These are phyloP conservation scores for Glossophaga mutica DNA, from an alignment of 2,797 vertebrate species.

Conservation along the genomic window DNA sequence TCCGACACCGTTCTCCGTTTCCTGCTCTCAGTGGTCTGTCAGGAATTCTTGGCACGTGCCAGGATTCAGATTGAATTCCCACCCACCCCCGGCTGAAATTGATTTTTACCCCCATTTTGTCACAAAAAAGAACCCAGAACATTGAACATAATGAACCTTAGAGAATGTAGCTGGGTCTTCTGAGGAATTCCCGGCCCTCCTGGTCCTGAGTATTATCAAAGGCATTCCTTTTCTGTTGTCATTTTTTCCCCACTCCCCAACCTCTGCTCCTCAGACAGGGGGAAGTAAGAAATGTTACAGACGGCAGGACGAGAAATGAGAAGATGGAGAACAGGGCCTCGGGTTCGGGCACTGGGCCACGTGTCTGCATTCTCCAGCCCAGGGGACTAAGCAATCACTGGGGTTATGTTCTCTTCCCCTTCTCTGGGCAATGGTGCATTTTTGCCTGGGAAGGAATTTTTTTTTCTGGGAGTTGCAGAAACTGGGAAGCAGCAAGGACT, in stretches of 20 bases:
- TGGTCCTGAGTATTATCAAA: neutral
- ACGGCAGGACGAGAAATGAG: neutral
- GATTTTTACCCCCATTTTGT: neutral
- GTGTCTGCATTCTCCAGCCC: neutral
- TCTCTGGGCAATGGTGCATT: slow-evolving; percentile 34
- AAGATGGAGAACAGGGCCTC: neutral
- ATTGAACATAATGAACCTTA: fast-evolving
- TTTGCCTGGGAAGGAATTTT: slow-evolving; percentile 51
- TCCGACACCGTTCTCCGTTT: neutral
- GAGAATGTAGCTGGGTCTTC: neutral
- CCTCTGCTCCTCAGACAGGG: neutral
- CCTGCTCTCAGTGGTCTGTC: neutral
- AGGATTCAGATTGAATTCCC: neutral
- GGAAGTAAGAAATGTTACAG: neutral
- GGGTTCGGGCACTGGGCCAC: neutral
- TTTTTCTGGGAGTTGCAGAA: slow-evolving; percentile 51
- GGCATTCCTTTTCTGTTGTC: neutral
- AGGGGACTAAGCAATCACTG: neutral
- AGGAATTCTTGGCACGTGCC: neutral
- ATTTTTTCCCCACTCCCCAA: neutral
- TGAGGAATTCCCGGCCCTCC: no score
- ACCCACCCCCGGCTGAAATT: neutral
- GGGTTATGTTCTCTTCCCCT: neutral
- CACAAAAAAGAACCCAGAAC: neutral
- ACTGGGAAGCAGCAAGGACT: slow-evolving; percentile 30